phyloP scores from a whole-genome alignment of 2,113 vertebrate genomes.

The Ceuthmochares aereus region DNA sequence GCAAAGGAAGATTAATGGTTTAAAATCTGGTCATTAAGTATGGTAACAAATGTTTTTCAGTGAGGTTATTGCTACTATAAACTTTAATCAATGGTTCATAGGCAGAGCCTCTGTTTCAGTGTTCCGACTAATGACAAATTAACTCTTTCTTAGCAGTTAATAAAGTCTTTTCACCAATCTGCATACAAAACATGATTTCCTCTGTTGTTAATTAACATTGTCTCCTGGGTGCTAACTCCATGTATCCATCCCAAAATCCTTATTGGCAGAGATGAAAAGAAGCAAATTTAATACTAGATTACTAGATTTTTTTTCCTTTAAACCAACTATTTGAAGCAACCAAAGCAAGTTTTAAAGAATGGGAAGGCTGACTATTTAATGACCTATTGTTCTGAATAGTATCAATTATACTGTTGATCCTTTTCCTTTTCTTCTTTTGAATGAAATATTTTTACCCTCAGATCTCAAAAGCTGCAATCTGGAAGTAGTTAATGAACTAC shows the following conservation, averaged over 20 bases:
- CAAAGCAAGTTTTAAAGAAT: neutral
- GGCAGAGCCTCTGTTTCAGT: slow-evolving; percentile 59
- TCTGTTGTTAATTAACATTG: slow-evolving; percentile 29
- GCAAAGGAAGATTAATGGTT: slow-evolving; percentile 71
- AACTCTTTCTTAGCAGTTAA: slow-evolving; percentile 80
- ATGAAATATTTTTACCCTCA: neutral
- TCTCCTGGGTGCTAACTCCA: neutral
- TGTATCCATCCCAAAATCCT: neutral
- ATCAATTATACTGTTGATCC: neutral
- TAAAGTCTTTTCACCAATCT: slow-evolving; percentile 75
- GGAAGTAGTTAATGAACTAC: slow-evolving; percentile 61
- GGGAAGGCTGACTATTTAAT: neutral
- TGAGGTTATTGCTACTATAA: slow-evolving; percentile 75
- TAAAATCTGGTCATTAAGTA: slow-evolving; percentile 76
- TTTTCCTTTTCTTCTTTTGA: neutral
- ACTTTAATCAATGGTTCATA: slow-evolving; percentile 73
- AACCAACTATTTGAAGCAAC: neutral
- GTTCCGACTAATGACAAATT: slow-evolving; percentile 76
- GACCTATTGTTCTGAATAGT: neutral
- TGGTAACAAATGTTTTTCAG: slow-evolving; percentile 74
- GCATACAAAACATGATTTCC: slow-evolving; percentile 62
- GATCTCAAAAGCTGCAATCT: neutral
- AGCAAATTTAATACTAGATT: slow-evolving; percentile 8
- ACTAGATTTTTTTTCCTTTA: neutral
- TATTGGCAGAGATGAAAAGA: slow-evolving; percentile 7